Conservation (phyloP, 2,797 vertebrate species). For the Halcyon badia region DNA sequence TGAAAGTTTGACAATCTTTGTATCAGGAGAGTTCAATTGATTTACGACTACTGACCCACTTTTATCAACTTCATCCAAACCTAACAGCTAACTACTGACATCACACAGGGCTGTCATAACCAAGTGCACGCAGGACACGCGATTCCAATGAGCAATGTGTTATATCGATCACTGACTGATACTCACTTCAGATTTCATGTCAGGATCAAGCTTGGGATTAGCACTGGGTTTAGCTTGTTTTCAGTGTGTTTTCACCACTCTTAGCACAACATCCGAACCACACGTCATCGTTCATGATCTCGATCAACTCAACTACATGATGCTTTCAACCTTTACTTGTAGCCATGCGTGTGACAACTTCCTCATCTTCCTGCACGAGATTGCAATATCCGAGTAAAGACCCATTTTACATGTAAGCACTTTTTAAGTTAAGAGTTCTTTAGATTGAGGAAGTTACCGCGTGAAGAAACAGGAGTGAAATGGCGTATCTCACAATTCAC, state of each 20-base stretch:
- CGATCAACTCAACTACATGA: neutral
- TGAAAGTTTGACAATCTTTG: neutral
- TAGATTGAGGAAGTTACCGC: slow-evolving; percentile 46
- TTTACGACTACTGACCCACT: neutral
- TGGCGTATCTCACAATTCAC: neutral
- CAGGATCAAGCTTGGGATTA: neutral
- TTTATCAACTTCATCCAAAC: neutral
- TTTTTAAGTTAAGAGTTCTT: neutral
- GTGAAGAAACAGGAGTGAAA: neutral
- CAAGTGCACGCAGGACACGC: neutral
- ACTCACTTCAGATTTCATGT: neutral
- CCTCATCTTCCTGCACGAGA: neutral
- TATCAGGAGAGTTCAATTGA: neutral
- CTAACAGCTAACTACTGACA: neutral
- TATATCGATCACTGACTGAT: neutral
- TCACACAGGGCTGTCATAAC: neutral
- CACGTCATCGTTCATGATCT: neutral
- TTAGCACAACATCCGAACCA: neutral
- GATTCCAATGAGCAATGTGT: neutral
- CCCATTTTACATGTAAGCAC: neutral
- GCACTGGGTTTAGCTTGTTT: neutral
- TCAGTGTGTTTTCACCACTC: neutral
- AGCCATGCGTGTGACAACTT: neutral
- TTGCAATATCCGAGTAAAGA: neutral
- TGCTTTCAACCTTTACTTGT: neutral